These are phyloP conservation scores for Hassar affinis DNA, from an alignment of 2,113 vertebrate species.

Conservation along the genomic window DNA sequence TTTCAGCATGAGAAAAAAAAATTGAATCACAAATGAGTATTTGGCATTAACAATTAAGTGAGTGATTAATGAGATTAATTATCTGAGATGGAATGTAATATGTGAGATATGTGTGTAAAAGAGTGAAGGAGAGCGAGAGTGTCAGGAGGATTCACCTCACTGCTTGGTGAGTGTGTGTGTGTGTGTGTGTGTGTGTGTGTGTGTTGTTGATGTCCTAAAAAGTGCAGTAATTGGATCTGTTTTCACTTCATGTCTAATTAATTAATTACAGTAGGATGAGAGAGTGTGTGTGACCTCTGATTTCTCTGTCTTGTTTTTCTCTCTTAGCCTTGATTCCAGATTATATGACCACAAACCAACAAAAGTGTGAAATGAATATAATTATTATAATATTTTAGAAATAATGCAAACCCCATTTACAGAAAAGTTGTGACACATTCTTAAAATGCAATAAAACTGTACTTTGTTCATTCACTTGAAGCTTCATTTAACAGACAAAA, in stretches of 20 bases:
- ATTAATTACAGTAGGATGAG: conserved; percentile 60
- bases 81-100: conserved; percentile 1
- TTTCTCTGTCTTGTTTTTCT: background rate
- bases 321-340: background rate
- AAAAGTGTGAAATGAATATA: background rate
- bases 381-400: no score
- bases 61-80: conserved; percentile 17
- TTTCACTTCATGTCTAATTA: conserved; percentile 66
- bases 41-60: background rate
- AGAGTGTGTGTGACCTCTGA: background rate
- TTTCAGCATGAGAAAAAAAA: background rate
- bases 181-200: background rate
- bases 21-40: conserved; percentile 1
- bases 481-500: no score
- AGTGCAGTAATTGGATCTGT: conserved; percentile 67
- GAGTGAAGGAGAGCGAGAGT: conserved; percentile 14
- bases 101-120: no score
- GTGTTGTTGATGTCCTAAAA: conserved; percentile 42
- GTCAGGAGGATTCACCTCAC: conserved; percentile 9
- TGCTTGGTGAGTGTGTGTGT: background rate
- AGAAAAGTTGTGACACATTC: no score
- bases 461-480: no score
- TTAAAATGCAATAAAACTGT: no score
- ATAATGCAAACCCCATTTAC: no score
- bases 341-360: background rate